phyloP scores from a whole-genome alignment of 2,797 vertebrate genomes.

The Catamblyrhynchus diadema region DNA sequence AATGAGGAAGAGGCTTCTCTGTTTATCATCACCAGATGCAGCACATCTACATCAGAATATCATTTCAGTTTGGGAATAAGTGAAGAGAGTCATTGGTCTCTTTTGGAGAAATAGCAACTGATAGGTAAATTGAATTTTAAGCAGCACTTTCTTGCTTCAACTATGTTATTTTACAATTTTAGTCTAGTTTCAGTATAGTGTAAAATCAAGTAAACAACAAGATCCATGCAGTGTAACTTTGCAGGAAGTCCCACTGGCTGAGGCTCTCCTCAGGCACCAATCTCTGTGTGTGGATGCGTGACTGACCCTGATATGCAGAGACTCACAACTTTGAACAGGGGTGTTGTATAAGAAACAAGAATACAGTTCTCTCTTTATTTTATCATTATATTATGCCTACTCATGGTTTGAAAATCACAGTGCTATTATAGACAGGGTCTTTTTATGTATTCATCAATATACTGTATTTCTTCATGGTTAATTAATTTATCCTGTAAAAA shows the following conservation, averaged over 20 bases:
- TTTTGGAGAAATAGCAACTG: not conserved
- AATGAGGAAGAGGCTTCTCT: not conserved
- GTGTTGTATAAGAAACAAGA: not conserved
- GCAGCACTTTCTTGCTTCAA: not conserved
- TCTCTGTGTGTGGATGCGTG: fast-evolving
- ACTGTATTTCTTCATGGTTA: not conserved
- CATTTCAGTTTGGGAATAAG: not conserved
- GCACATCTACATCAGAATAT: not conserved
- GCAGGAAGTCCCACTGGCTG: not conserved
- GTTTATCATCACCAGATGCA: not conserved
- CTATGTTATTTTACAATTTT: not conserved
- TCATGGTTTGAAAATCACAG: not conserved
- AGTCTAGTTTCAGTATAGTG: not conserved
- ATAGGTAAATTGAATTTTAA: not conserved
- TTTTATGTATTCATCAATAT: not conserved
- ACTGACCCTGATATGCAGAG: not conserved
- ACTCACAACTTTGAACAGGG: not conserved
- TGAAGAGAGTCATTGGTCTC: not conserved
- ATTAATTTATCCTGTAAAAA: not conserved
- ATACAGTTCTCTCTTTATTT: not conserved
- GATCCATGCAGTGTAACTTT: not conserved
- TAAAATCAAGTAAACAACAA: not conserved
- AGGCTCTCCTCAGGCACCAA: not conserved
- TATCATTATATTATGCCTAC: not conserved
- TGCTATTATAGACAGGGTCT: not conserved